Conservation (phyloP, 2,888 invertebrate genomes). For the Ochropleura plecta region DNA sequence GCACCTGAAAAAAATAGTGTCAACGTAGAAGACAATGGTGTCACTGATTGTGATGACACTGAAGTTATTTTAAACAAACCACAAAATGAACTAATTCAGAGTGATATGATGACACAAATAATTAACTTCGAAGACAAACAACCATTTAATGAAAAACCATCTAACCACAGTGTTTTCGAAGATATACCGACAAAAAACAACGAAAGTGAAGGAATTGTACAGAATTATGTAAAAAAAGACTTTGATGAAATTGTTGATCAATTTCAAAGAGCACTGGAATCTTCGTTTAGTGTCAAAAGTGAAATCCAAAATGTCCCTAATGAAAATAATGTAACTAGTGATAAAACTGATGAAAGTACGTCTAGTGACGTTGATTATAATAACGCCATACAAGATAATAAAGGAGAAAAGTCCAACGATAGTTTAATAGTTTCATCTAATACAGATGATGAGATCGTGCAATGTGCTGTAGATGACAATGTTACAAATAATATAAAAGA, state of each 20-base stretch:
- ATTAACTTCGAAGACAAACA: constrained; percentile 52
- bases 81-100: constrained; percentile 33
- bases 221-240: constrained; percentile 39
- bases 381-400: constrained; percentile 78
- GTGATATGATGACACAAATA: constrained; percentile 72
- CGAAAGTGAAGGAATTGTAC: constrained; percentile 49
- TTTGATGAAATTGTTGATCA: constrained; percentile 70
- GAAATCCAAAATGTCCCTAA: constrained; percentile 65
- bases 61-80: constrained; percentile 57
- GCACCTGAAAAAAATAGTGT: constrained; percentile 38
- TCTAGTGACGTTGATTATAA: constrained; percentile 66
- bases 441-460: constrained; percentile 63
- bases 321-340: constrained; percentile 56
- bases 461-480: constrained; percentile 66
- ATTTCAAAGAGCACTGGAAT: constrained; percentile 80
- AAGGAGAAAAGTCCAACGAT: constrained; percentile 70
- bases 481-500: constrained; percentile 54
- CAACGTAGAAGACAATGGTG: constrained; percentile 69
- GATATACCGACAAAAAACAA: constrained; percentile 76
- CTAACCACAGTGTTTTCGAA: constrained; percentile 64
- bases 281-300: constrained; percentile 73
- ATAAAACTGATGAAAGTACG: constrained; percentile 51
- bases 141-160: constrained; percentile 71
- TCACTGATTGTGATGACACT: constrained; percentile 71
- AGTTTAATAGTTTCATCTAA: constrained; percentile 26